These are phyloP conservation scores for Semnornis frantzii DNA, from an alignment of 2,113 vertebrate species.

Conservation along the genomic window DNA sequence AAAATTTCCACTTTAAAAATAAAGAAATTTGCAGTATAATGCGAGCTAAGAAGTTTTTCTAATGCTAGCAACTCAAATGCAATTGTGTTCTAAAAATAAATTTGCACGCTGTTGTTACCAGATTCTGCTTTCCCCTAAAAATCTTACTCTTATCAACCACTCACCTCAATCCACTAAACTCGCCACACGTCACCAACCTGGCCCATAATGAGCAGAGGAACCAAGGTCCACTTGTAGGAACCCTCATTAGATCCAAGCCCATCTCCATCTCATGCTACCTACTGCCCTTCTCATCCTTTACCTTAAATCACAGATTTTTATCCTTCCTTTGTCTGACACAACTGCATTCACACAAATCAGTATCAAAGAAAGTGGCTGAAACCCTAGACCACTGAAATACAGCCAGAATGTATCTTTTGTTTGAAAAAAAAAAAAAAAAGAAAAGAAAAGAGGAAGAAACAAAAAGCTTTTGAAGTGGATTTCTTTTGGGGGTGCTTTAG, in stretches of 20 bases:
- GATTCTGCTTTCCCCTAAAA: conserved; percentile 1
- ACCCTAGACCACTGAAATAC: conserved; percentile 40
- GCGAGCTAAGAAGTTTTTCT: conserved; percentile 57
- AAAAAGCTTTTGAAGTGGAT: conserved; percentile 50
- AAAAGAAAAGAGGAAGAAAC: not conserved
- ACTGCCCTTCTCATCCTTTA: conserved; percentile 1
- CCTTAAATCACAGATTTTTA: conserved; percentile 1
- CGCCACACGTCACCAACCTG: not conserved
- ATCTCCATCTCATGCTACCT: not conserved
- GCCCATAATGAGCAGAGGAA: not conserved
- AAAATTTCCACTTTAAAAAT: conserved; percentile 80
- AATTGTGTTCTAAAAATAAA: conserved; percentile 54
- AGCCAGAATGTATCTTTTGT: not conserved
- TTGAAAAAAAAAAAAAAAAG: not conserved
- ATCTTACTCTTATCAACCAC: not conserved
- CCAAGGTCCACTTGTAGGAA: not conserved
- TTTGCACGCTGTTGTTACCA: not conserved
- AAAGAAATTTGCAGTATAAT: conserved; percentile 62
- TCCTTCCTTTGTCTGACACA: conserved; percentile 55
- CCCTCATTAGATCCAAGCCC: not conserved
- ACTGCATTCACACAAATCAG: conserved; percentile 36
- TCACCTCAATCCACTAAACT: not conserved
- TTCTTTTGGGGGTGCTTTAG: conserved; percentile 39
- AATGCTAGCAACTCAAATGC: conserved; percentile 36
- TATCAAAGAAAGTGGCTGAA: conserved; percentile 63